Percentiles rank a stretch among this genome's conserved stretches.
These are phyloP conservation scores for Leptothorax acervorum DNA, from an alignment of 2,888 invertebrate genomes.

Conservation along the genomic window DNA sequence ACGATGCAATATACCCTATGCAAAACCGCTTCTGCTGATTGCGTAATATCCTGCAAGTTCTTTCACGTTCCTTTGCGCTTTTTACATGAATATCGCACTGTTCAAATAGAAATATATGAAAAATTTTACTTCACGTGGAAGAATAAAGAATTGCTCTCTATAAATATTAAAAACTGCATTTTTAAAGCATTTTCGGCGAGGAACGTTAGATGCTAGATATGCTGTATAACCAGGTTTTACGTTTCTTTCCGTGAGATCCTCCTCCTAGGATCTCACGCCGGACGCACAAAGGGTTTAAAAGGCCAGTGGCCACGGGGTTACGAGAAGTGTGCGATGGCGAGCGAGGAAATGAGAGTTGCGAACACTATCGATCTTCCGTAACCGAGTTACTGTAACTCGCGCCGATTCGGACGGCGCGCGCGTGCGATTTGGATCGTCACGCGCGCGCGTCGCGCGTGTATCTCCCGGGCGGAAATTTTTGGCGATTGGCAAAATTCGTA, in stretches of 20 bases:
- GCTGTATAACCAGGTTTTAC: not conserved
- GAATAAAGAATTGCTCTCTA: not conserved
- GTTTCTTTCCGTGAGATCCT: not conserved
- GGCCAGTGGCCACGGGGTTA: not conserved
- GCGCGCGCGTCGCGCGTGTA: conserved; percentile 22
- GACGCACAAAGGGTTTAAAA: conserved; percentile 1
- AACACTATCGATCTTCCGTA: conserved; percentile 30
- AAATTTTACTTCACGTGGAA: not conserved
- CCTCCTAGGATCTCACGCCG: not conserved
- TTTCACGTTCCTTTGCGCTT: not conserved
- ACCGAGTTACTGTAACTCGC: not conserved
- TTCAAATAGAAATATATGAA: conserved; percentile 10
- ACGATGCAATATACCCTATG: not conserved
- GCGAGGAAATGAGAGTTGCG: conserved; percentile 27
- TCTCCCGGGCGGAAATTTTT: conserved; percentile 22
- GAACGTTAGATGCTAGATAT: not conserved
- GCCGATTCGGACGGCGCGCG: conserved; percentile 9
- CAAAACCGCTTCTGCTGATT: conserved; percentile 10
- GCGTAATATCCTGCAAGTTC: conserved; percentile 10
- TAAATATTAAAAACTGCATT: conserved; percentile 15
- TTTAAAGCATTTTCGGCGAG: not conserved
- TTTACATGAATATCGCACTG: not conserved
- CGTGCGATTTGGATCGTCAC: conserved; percentile 24
- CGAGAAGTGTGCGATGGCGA: not conserved
- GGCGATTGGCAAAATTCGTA: conserved; percentile 35